Evolutionary conservation across 2,113 vertebrate species (phyloP).

Genomic region (Podocnemis expansa): DNA sequence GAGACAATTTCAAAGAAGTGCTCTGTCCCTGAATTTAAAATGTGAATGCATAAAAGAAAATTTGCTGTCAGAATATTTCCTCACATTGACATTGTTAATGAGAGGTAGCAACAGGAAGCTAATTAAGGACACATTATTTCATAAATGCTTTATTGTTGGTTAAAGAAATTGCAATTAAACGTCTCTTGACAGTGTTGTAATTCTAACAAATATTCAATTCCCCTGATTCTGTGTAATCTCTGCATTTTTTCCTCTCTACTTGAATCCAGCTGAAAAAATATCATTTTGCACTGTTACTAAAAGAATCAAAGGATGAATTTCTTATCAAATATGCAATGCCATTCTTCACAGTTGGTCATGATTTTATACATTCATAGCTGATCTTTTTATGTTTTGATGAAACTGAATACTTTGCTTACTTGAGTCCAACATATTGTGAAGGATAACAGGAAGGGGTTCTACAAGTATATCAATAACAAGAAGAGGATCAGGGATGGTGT

Average conservation of each 20-base stretch:
- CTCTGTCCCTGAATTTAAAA: not conserved
- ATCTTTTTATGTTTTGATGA: not conserved
- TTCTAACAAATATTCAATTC: not conserved
- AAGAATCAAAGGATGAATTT: not conserved
- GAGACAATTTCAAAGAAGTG: not conserved
- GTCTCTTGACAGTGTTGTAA: conserved; percentile 12
- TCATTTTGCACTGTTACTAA: not conserved
- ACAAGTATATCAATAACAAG: too few species aligned
- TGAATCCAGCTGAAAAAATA: conserved; percentile 41
- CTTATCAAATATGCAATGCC: not conserved
- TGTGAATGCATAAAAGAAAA: not conserved
- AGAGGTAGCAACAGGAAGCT: not conserved
- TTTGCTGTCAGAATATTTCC: not conserved
- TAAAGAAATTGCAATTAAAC: conserved; percentile 20
- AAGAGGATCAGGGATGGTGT: too few species aligned
- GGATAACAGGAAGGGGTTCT: too few species aligned
- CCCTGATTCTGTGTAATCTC: not conserved
- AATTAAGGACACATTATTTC: not conserved
- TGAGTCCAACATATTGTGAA: not conserved
- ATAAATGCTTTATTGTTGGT: conserved; percentile 9
- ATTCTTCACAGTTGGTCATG: not conserved
- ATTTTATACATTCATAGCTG: conserved; percentile 22
- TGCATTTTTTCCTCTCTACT: not conserved
- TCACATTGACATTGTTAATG: conserved; percentile 7
- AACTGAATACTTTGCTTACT: not conserved